These are phyloP conservation scores for Piezodorus guildinii DNA, from an alignment of 1,140 invertebrate genomes.

Conservation along the genomic window DNA sequence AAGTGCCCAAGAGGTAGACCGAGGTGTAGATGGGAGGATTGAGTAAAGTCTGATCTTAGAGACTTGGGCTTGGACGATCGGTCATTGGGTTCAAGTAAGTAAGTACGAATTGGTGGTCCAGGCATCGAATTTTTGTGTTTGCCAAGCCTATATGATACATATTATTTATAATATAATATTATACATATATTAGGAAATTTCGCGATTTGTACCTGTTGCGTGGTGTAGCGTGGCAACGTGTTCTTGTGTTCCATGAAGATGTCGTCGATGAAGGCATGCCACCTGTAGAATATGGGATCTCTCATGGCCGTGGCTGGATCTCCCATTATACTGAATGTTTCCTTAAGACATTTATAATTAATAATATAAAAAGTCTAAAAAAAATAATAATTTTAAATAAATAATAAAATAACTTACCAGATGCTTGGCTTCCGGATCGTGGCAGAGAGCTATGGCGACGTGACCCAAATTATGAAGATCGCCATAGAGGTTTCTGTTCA, in stretches of 20 bases:
- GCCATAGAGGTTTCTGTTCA: slow-evolving; percentile 55
- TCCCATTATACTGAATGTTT: slow-evolving; percentile 55
- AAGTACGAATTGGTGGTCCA: too few relatives aligned
- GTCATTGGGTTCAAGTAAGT: too few relatives aligned
- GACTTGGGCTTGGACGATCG: too few relatives aligned
- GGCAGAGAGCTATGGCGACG: slow-evolving; percentile 50
- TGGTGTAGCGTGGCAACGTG: slow-evolving; percentile 48
- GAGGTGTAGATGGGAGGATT: too few relatives aligned
- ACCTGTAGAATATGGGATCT: slow-evolving; percentile 75
- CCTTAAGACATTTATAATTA: slow-evolving; percentile 32
- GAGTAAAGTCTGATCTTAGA: too few relatives aligned
- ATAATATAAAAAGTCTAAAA: neutral
- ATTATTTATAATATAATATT: too few relatives aligned
- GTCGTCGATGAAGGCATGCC: slow-evolving; percentile 68
- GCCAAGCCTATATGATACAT: too few relatives aligned
- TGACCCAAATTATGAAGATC: slow-evolving; percentile 62
- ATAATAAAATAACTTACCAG: slow-evolving; percentile 37
- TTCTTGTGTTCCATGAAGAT: slow-evolving; percentile 66
- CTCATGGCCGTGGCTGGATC: slow-evolving; percentile 62
- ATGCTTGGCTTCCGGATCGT: slow-evolving; percentile 60
- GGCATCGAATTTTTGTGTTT: too few relatives aligned
- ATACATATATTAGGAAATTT: too few relatives aligned
- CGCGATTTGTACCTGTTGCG: slow-evolving; percentile 36
- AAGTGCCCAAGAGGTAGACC: too few relatives aligned
- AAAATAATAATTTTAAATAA: neutral